These are phyloP conservation scores for Pseudomyrmex flavicornis DNA, from an alignment of 1,140 invertebrate species.

Conservation along the genomic window DNA sequence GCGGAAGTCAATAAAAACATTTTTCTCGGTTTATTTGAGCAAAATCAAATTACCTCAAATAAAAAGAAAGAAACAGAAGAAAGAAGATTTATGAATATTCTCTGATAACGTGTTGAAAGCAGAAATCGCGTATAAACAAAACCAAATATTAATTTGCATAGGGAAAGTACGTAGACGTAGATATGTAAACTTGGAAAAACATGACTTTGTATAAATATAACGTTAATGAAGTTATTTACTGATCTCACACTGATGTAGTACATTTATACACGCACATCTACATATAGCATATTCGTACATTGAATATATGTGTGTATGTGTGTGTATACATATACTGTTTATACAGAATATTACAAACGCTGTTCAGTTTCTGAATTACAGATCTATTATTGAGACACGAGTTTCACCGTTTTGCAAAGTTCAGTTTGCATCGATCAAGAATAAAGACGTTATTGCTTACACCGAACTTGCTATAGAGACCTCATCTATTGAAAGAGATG, in stretches of 20 bases:
- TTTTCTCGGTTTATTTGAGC: conserved; percentile 84
- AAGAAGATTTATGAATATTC: conserved; percentile 45
- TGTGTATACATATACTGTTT: conserved; percentile 25
- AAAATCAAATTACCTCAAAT: conserved; percentile 85
- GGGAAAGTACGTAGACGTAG: conserved; percentile 71
- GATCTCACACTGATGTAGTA: conserved; percentile 80
- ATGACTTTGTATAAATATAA: conserved; percentile 82
- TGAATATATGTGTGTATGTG: conserved; percentile 21
- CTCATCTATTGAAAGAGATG: background rate
- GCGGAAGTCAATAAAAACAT: conserved; percentile 84
- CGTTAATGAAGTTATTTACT: conserved; percentile 79
- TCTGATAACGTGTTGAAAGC: conserved; percentile 3
- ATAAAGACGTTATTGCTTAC: background rate
- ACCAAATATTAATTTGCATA: conserved; percentile 82
- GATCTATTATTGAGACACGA: too few relatives aligned
- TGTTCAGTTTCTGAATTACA: conserved; percentile 1
- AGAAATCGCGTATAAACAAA: conserved; percentile 74
- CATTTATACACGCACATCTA: conserved; percentile 45
- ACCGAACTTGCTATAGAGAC: background rate
- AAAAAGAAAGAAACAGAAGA: conserved; percentile 74
- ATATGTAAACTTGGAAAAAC: conserved; percentile 70
- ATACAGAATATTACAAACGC: conserved; percentile 46
- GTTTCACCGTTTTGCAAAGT: background rate
- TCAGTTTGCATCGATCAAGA: background rate
- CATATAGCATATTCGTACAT: conserved; percentile 17